phyloP scores from a whole-genome alignment of 2,888 invertebrate species.

The Paralinhomoeus sp. region DNA sequence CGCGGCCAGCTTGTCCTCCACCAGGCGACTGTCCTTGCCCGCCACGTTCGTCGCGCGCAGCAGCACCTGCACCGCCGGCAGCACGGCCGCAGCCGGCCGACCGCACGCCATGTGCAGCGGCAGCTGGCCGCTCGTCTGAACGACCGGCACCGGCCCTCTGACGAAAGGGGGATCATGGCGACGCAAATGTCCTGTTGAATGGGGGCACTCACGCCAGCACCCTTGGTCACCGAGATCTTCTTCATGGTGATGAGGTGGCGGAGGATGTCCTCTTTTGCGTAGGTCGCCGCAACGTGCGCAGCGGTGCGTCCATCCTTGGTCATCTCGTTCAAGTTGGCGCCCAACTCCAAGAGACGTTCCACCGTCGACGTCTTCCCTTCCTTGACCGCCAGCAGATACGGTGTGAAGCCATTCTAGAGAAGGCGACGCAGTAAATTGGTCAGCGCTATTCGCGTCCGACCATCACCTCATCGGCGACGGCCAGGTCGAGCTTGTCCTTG shows the following conservation, averaged over 20 bases:
- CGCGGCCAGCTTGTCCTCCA: slow-evolving; percentile 70
- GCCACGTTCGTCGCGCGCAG: slow-evolving; percentile 43
- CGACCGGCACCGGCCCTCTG: too few relatives aligned
- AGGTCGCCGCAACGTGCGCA: slow-evolving; percentile 77
- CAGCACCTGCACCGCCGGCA: slow-evolving; percentile 63
- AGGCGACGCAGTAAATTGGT: too few relatives aligned
- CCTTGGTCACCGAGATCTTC: too few relatives aligned
- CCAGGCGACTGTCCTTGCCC: slow-evolving; percentile 64
- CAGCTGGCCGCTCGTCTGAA: slow-evolving; percentile 66
- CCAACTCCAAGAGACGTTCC: slow-evolving; percentile 27
- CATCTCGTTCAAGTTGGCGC: slow-evolving; percentile 20
- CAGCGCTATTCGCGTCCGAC: not conserved
- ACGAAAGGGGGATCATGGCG: too few relatives aligned
- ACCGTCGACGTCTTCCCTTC: slow-evolving; percentile 27
- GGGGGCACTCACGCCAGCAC: slow-evolving; percentile 42
- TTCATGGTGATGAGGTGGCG: slow-evolving; percentile 51
- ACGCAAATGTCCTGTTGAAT: too few relatives aligned
- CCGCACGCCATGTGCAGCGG: slow-evolving; percentile 83
- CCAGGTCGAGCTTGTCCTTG: slow-evolving; percentile 11
- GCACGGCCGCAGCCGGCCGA: slow-evolving; percentile 70
- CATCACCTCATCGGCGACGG: slow-evolving; percentile 13
- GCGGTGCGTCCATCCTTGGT: slow-evolving; percentile 64
- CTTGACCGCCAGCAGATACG: slow-evolving; percentile 29
- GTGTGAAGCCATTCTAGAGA: slow-evolving; percentile 26
- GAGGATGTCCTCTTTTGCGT: slow-evolving; percentile 79